A percentile compares a stretch with the other conserved stretches of the same genome.
These are phyloP conservation scores for Agriopis marginaria DNA, from an alignment of 2,888 invertebrate genomes.

Conservation along the genomic window DNA sequence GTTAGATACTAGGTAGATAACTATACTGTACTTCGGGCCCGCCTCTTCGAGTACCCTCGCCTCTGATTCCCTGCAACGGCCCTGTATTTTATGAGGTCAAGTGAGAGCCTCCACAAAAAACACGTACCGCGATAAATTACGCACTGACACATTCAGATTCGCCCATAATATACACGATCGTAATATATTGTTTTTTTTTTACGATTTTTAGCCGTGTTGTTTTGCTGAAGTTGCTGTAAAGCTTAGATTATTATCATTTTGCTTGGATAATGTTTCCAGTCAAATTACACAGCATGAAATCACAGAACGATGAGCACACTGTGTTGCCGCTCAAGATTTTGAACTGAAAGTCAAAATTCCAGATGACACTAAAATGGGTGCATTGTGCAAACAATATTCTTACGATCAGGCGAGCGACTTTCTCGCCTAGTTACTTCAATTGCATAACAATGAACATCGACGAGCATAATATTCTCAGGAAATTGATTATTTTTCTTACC, in stretches of 20 bases:
- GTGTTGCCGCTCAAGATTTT: too few relatives aligned
- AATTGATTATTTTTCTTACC: too few relatives aligned
- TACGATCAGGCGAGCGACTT: too few relatives aligned
- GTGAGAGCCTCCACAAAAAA: conserved; percentile 83
- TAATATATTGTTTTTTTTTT: conserved; percentile 80
- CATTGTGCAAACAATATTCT: too few relatives aligned
- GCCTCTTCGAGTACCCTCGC: conserved; percentile 39
- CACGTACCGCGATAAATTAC: conserved; percentile 83
- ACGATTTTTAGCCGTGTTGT: conserved; percentile 59
- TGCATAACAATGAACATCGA: too few relatives aligned
- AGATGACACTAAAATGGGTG: too few relatives aligned
- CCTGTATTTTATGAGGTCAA: conserved; percentile 86
- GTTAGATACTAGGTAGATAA: conserved; percentile 8
- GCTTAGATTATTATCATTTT: not conserved
- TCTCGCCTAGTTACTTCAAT: too few relatives aligned
- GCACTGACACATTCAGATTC: conserved; percentile 86
- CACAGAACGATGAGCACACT: too few relatives aligned
- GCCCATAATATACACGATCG: conserved; percentile 81
- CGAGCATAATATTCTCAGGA: too few relatives aligned
- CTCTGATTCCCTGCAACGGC: conserved; percentile 52
- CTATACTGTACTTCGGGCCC: conserved; percentile 27
- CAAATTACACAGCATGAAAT: too few relatives aligned
- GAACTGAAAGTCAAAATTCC: too few relatives aligned
- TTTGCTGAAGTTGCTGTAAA: conserved; percentile 26
- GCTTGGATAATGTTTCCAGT: not conserved